Evolutionary conservation across 1,140 invertebrate genomes (phyloP), one percentile per base, ranked within the genome.

Genomic region (Rhyacophila brunnea): DNA sequence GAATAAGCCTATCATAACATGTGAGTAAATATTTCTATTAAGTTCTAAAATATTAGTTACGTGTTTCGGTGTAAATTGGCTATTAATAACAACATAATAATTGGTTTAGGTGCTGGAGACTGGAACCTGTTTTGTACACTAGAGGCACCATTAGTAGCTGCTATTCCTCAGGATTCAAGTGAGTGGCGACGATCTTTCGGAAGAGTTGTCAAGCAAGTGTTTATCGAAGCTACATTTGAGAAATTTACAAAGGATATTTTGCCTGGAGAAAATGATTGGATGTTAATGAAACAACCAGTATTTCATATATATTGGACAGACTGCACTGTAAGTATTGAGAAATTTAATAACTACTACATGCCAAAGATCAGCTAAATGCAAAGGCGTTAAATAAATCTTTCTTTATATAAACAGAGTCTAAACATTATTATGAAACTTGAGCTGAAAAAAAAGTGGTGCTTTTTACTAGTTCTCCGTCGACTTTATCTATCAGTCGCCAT

Each of bases 221-320:
- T 88, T 69, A 80, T 97, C 38, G 87, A 91, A 67, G 91, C 90
- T 20, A 86, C 85, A 60, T 95, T 96, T 77, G 82, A 92, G 34
- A 88, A 90, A 51, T 95, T 93, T 75, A 84, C 83, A 60, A 81
- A 83, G 56, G 82, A 85, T 66, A 81, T 87, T 60, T 70, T 91
- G 18, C 85, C 87, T 13, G 74, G 81, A 45, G 88, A 91, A 62
- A 84, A 86, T 64, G 81, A 86, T 66, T 87, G 84, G 77, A 87
- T 89, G 68, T 80, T 96, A 18, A 80, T 94, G 43, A 87, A 91
- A 60, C 87, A 91, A 62, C 92, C 93, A 17, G 88, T 96, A 70
- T 89, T 98, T 69, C 93, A 98, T 74, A 93, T 93, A 49, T 98
- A 90, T 77, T 96, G 94, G 88, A 95, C 90, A 38, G 94, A 96